phyloP scores from a whole-genome alignment of 2,888 invertebrate genomes.

The Phyllotreta cruciferae region DNA sequence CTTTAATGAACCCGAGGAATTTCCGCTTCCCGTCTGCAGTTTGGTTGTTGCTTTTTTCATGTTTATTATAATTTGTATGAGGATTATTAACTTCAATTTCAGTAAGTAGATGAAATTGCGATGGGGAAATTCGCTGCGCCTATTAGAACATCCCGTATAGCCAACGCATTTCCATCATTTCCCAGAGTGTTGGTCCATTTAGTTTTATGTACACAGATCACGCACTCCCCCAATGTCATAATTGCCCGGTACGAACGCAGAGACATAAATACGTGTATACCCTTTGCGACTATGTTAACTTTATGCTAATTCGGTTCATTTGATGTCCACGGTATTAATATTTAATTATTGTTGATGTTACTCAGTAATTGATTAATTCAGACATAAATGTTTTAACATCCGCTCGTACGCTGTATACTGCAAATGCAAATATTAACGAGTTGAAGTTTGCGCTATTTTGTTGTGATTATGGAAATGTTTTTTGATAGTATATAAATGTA shows the following conservation, averaged over 20 bases:
- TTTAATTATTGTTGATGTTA: conserved; percentile 26
- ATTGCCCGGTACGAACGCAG: conserved; percentile 35
- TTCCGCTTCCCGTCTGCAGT: too few species aligned
- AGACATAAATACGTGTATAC: conserved; percentile 26
- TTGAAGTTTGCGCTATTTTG: background rate
- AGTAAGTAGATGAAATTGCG: too few species aligned
- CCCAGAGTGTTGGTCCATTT: conserved; percentile 17
- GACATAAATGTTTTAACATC: conserved; percentile 6
- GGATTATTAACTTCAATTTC: too few species aligned
- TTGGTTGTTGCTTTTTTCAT: too few species aligned
- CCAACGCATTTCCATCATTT: conserved; percentile 5
- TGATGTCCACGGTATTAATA: conserved; percentile 28
- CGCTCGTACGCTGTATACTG: background rate
- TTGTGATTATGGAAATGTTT: conserved; percentile 1
- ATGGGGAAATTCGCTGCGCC: too few species aligned
- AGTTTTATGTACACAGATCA: conserved; percentile 31
- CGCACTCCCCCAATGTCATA: conserved; percentile 34
- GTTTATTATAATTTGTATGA: too few species aligned
- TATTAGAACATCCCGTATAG: too few species aligned
- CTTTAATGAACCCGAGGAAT: too few species aligned
- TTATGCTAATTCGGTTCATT: conserved; percentile 34
- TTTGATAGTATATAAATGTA: too few species aligned
- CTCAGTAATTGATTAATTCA: conserved; percentile 22
- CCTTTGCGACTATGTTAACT: conserved; percentile 29
- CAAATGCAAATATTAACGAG: too few species aligned